Base-by-base conservation (phyloP, 2,888 invertebrate species). In the Campoplex capitator region DNA sequence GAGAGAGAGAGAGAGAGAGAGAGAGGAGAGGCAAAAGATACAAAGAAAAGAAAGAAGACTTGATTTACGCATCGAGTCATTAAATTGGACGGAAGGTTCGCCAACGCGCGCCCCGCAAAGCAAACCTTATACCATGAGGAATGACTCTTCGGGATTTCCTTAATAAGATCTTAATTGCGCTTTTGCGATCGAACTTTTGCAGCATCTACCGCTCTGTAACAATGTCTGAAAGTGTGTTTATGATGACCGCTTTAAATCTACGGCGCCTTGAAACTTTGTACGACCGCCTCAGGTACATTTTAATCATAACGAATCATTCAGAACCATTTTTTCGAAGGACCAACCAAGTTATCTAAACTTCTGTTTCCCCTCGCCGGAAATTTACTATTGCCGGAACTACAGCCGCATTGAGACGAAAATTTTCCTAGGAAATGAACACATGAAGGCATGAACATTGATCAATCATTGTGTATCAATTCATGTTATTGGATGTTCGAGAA, bases 61-160 rank as follows among this genome's bases (percentile, higher is more conserved):
- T 93, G 91, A 92, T 92, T 92, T 92, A 92, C 91, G 90, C 90
- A 89, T 89, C 89, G 89, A 88, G 89, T 92, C 92, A 91, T 93
- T 93, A 92, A 93, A 92, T 92, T 89, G 90, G 90, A 91, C 91
- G 89, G 87, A 87, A 42, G 89, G 91, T 90, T 90, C 88, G 78
- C 70, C 82, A 77, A 84, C 62, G 73, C 62, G 73, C 67, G 56
- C 65, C 74, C 68, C 45, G 71, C 83, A 58, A 83, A 81, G 78
- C 23, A 38, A 65, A 62, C 62, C 62, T 62, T 28, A 38, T 42
- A 75, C 16, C 71, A 28, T 75, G 80, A 81, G 89, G 88, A 90
- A 91, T 90, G 89, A 89, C 89, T 89, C 84, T 86, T 84, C 85
- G 87, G 73, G 88, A 90, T 90, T 88, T 83, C 75, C 85, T 88